Evolutionary conservation across 2,888 invertebrate species (phyloP), one percentile per base, ranked within the genome.

Genomic region (Autographa pulchrina): DNA sequence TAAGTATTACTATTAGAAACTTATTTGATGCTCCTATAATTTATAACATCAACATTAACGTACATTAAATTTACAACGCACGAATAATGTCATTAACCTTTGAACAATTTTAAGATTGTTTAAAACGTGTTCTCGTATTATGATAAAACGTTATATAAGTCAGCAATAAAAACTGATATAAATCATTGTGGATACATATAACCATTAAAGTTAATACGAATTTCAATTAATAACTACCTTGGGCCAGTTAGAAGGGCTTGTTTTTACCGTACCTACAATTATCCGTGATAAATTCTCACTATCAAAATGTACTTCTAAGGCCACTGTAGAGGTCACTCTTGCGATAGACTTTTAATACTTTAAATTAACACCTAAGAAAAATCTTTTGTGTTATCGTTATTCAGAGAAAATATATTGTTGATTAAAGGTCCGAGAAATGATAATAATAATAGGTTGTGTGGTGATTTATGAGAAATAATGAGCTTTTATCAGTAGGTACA

Each of bases 211-310:
- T 72, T 78, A 72, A 78, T 77, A 79, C 56, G 69, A 74, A 81
- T 74, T 79, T 75, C 71, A 74, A 85, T 83, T 77, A 79, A 85
- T 84, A 74, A 84, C 69, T 62, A 72, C 91, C 91, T 90, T 90
- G 91, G 88, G 86, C 87, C 87, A 83, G 81, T 85, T 91, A 88
- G 87, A 91, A 92, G 90, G 91, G 88, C 87, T 81, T 65, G 76
- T 81, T 83, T 67, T 65, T 68, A 77, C 11, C 61, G 48, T 14
- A 16, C 31, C 62, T 62, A 58, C 68, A 75, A 77, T 80, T 85
- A 83, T 64, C 64, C 75, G 62, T 43, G 68, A 79, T 85, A 83
- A 74, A 81, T 85, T 79, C 69, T 70, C 56, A 62, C 38, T 62
- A 70, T 59, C 65, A 68, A 60, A 75, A 78, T 74, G 65, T 70